phyloP scores from a whole-genome alignment of 2,888 invertebrate species.

The Carabus problematicus region DNA sequence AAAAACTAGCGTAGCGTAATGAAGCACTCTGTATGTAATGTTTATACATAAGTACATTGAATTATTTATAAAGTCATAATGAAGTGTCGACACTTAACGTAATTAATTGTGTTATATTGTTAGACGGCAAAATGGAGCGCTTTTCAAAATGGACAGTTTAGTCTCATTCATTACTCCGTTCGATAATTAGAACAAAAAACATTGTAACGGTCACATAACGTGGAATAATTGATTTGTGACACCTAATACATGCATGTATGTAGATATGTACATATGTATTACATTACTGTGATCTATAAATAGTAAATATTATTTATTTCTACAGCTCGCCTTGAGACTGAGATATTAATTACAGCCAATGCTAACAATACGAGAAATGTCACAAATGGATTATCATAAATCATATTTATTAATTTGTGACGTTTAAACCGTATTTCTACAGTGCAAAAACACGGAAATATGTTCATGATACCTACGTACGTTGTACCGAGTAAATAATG shows the following conservation, averaged over 20 bases:
- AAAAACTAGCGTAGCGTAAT: no score
- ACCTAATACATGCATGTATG: constrained; percentile 19
- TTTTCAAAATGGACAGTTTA: constrained; percentile 22
- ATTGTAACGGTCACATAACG: not conserved
- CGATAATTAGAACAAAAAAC: constrained; percentile 24
- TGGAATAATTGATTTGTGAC: constrained; percentile 37
- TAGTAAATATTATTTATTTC: constrained; percentile 8
- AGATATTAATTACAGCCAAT: no score
- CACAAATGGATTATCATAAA: no score
- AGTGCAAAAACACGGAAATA: no score
- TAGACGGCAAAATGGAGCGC: constrained; percentile 20
- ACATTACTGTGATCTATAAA: constrained; percentile 25
- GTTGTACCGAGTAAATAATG: no score
- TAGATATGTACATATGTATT: constrained; percentile 2
- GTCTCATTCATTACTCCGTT: constrained; percentile 28
- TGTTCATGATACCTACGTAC: no score
- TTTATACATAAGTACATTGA: constrained; percentile 3
- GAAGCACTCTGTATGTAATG: not conserved
- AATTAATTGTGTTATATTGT: constrained; percentile 36
- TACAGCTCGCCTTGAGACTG: not conserved
- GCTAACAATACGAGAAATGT: no score
- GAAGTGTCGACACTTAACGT: constrained; percentile 30
- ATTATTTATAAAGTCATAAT: constrained; percentile 29
- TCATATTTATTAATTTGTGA: no score
- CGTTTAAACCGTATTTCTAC: no score